These are phyloP conservation scores for Sipunculus nudus DNA, from an alignment of 2,888 invertebrate genomes.

Conservation along the genomic window DNA sequence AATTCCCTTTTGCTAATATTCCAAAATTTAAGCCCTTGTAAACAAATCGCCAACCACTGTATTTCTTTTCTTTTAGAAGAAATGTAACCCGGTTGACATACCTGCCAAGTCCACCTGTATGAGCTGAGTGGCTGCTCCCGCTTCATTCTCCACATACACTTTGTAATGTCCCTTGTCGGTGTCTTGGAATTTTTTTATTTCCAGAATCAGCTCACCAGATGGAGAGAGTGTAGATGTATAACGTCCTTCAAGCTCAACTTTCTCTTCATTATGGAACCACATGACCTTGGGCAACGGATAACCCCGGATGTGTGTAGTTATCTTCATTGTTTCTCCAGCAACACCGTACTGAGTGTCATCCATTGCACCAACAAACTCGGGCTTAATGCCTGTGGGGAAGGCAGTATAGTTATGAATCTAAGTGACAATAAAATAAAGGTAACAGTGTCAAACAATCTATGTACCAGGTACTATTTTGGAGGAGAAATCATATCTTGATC, in stretches of 20 bases:
- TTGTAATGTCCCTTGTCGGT: constrained; percentile 94
- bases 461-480: too few species aligned
- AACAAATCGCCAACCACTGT: too few species aligned
- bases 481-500: too few species aligned
- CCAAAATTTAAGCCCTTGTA: too few species aligned
- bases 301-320: constrained; percentile 95
- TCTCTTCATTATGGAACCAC: constrained; percentile 85
- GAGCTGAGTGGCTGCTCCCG: constrained; percentile 89
- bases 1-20: too few species aligned
- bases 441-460: too few species aligned
- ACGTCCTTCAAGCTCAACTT: constrained; percentile 46
- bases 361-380: constrained; percentile 74
- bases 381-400: constrained; percentile 33
- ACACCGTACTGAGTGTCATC: constrained; percentile 90
- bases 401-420: too few species aligned
- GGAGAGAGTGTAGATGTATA: constrained; percentile 70
- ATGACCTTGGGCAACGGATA: constrained; percentile 94
- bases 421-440: too few species aligned
- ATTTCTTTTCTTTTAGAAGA: too few species aligned
- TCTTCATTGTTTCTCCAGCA: constrained; percentile 86
- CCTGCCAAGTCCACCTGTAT: constrained; percentile 85
- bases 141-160: constrained; percentile 92
- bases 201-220: constrained; percentile 72
- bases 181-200: constrained; percentile 67
- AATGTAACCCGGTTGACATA: too few species aligned